Evolutionary conservation across 2,113 vertebrate species (phyloP).

Genomic region (Pedetes capensis): DNA sequence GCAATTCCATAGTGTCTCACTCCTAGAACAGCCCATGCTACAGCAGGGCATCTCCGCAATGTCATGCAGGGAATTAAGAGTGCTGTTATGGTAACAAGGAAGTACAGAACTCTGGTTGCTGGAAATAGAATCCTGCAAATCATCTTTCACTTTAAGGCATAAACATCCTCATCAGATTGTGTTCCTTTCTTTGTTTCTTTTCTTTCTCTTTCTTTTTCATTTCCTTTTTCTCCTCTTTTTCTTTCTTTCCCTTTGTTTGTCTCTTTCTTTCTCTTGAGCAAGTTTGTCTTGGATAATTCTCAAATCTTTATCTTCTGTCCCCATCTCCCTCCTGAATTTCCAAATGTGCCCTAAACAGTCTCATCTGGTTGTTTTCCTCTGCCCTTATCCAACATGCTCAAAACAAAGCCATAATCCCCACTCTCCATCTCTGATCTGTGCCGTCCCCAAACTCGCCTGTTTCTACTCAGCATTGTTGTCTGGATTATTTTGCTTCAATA

Average conservation of each 20-base stretch:
- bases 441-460: not conserved
- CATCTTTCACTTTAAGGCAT: not conserved
- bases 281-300: not conserved
- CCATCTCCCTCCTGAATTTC: not conserved
- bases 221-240: too few relatives aligned
- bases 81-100: not conserved
- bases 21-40: not conserved
- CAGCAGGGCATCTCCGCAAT: not conserved
- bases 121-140: not conserved
- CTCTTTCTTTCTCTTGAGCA: not conserved
- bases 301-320: not conserved
- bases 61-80: not conserved
- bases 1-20: not conserved
- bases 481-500: not conserved
- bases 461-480: not conserved
- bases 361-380: not conserved
- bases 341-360: not conserved
- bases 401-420: not conserved
- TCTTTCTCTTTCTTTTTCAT: not conserved
- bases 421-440: not conserved
- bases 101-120: not conserved
- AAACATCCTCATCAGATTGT: not conserved
- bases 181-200: not conserved
- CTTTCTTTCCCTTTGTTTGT: not conserved
- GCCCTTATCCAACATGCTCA: not conserved